Evolutionary conservation across 2,797 vertebrate genomes (phyloP), one percentile per base, ranked within the genome.

Genomic region (Phyllotis vaccarum): DNA sequence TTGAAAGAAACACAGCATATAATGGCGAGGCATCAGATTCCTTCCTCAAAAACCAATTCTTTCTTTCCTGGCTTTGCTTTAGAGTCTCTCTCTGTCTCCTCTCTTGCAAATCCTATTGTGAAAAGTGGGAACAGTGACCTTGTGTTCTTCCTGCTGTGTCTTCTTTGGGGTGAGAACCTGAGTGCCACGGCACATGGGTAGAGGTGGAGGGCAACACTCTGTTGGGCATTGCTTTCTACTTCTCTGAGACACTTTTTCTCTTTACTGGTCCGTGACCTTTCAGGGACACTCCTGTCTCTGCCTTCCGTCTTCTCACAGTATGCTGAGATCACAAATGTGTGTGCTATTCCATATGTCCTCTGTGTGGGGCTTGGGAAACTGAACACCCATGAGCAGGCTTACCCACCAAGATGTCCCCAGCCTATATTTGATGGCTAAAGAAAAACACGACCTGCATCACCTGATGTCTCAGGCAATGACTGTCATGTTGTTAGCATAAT

Each of bases 1-100:
- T 93, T 90, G 79, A 85, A 96, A 95, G 85, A 86, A 95, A 90
- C 97, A 37, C 6, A 91, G 89, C 74, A 17, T 85, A 90, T 70
- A 97, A 92, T 29, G 86, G 95, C 86, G 83, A 88, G 62, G 14
- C 49, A 60, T 75, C 70, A 37, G 3, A 34, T 66, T 43, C 90
- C 83, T 34, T 86, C 37, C 80, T 86, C 43, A 27, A 54, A 94
- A 52, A 4, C 34, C 16, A 86, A 0, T 80, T 68, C 52, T 52
- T 66, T 31, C 37, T 79, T 91, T 82, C 10, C 52, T 49, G 54
- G 60, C 62, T 56, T 29, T 6, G 14, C 19, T 86, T 81, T 93
- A 58, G 82, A 76, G 66, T 46, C 46, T 40, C 54, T 62, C 74
- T 46, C 46, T 40, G 49, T 62, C 74, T 96, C 10, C 72, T 83